phyloP scores from a whole-genome alignment of 2,888 invertebrate genomes.

The Penaeus monodon region DNA sequence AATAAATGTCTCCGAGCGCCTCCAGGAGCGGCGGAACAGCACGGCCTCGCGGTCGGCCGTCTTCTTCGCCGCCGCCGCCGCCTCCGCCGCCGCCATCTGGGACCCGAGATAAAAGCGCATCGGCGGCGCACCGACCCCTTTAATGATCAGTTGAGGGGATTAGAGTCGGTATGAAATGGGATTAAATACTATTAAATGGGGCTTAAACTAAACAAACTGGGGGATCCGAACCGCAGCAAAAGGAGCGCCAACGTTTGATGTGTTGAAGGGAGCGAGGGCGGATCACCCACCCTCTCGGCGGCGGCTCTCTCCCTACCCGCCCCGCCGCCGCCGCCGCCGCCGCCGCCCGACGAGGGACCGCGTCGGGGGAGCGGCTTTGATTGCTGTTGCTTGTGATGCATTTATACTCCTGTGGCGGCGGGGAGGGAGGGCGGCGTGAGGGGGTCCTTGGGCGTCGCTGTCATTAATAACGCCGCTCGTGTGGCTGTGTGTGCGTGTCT shows the following conservation, averaged over 20 bases:
- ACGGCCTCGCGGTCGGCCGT: no score
- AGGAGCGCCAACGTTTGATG: conserved; percentile 3
- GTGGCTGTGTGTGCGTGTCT: no score
- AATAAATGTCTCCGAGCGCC: no score
- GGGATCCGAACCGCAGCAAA: conserved; percentile 51
- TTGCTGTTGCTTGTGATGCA: no score
- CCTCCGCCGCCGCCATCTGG: conserved; percentile 29
- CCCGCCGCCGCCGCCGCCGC: no score
- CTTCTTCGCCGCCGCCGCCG: background rate
- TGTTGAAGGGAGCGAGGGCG: background rate
- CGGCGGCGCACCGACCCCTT: conserved; percentile 52
- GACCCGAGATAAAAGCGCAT: conserved; percentile 55
- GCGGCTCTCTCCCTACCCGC: background rate
- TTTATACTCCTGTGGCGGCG: no score
- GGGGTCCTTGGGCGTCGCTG: no score
- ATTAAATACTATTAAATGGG: conserved; percentile 62
- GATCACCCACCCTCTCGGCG: background rate
- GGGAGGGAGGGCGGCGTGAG: no score
- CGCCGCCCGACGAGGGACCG: no score
- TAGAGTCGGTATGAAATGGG: conserved; percentile 62
- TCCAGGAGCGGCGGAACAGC: background rate
- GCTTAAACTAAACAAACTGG: conserved; percentile 62
- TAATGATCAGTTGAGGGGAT: conserved; percentile 62
- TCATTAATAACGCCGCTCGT: no score
- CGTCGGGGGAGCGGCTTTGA: no score